These are phyloP conservation scores for Drosophila insularis DNA, from an alignment of 1,140 invertebrate species.

Conservation along the genomic window DNA sequence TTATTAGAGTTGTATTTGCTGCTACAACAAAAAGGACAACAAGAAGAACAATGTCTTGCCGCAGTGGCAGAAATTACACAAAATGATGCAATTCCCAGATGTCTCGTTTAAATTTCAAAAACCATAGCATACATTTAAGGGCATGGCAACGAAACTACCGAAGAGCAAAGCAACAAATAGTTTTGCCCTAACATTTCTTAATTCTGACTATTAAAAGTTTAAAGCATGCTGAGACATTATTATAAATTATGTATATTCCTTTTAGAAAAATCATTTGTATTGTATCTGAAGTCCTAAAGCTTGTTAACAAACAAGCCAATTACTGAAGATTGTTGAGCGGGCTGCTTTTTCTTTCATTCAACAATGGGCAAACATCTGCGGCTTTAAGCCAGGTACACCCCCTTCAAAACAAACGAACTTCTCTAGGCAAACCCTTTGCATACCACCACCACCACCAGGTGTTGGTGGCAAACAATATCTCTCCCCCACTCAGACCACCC, in stretches of 20 bases:
- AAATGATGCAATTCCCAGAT: slow-evolving; percentile 68
- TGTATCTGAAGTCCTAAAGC: not conserved
- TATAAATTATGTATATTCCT: no score
- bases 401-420: slow-evolving; percentile 12
- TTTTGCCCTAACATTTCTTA: not conserved
- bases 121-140: slow-evolving; percentile 34
- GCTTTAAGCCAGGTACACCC: slow-evolving; percentile 49
- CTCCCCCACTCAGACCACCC: not conserved
- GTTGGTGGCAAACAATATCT: not conserved
- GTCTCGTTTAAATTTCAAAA: slow-evolving; percentile 72
- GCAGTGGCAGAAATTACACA: slow-evolving; percentile 57
- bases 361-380: slow-evolving; percentile 8
- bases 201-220: not conserved
- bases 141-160: not conserved
- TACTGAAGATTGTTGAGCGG: slow-evolving; percentile 37
- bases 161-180: not conserved
- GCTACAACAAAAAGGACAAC: slow-evolving; percentile 56
- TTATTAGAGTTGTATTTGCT: slow-evolving; percentile 66
- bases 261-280: not conserved
- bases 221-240: no score
- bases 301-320: slow-evolving; percentile 58
- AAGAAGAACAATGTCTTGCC: slow-evolving; percentile 51
- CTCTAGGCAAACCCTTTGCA: not conserved
- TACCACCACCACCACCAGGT: not conserved
- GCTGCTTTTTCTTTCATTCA: not conserved